These are phyloP conservation scores for Trachops cirrhosus DNA, from an alignment of 2,797 vertebrate genomes.

Conservation along the genomic window DNA sequence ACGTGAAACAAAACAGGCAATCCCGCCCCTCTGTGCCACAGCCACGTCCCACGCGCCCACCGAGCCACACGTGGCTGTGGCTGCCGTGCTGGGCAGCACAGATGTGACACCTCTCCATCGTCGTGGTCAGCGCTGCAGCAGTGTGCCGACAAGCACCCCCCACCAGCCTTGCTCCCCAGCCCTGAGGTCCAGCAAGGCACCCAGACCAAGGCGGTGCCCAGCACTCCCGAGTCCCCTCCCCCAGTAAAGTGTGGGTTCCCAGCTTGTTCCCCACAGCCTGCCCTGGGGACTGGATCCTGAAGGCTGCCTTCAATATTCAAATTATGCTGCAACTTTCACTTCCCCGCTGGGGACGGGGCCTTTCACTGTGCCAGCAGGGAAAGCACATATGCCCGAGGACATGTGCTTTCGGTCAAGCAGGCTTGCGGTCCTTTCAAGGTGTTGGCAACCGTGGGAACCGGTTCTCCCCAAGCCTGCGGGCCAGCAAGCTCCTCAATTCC, in stretches of 20 bases:
- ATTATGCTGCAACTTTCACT: constrained; percentile 2
- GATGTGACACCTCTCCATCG: fast-evolving
- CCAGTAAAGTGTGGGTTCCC: neutral
- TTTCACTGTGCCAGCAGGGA: neutral
- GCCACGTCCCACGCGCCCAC: neutral
- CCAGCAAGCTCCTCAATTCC: neutral
- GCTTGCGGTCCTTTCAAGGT: neutral
- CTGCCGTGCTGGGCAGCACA: neutral
- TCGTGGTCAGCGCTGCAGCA: fast-evolving
- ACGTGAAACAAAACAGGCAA: neutral
- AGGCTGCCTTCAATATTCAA: neutral
- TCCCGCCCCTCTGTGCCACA: neutral
- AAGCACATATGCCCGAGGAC: constrained; percentile 41
- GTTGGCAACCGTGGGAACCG: neutral
- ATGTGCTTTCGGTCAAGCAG: neutral
- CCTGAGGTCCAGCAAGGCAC: neutral
- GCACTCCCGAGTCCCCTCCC: neutral
- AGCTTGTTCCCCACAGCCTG: neutral
- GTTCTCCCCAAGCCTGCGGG: fast-evolving
- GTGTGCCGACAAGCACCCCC: too few relatives aligned
- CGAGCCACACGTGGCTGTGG: neutral
- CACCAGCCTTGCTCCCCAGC: neutral
- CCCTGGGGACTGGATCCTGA: neutral
- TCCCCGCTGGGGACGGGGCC: neutral
- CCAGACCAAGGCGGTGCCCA: too few relatives aligned